phyloP scores from a whole-genome alignment of 2,888 invertebrate genomes.

The Pachliopta kotzebuea region DNA sequence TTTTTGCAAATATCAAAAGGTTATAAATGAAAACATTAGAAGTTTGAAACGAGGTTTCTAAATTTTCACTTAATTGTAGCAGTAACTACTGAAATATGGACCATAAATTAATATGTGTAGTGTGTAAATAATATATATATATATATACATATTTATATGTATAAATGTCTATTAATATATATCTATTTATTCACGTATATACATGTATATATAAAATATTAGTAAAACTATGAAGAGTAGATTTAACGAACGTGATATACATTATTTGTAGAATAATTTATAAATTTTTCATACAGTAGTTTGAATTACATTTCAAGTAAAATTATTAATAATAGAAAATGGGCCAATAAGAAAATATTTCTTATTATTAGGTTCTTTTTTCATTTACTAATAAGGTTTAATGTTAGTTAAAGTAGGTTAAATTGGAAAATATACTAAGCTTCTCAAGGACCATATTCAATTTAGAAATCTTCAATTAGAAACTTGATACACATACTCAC shows the following conservation, averaged over 20 bases:
- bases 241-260: neutral
- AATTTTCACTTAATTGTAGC: conserved; percentile 14
- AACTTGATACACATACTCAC: conserved; percentile 18
- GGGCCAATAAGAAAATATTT: too few species aligned
- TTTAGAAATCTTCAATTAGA: conserved; percentile 16
- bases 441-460: conserved; percentile 10
- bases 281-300: too few species aligned
- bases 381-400: too few species aligned
- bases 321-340: too few species aligned
- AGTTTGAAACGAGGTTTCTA: neutral
- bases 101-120: conserved; percentile 13
- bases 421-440: neutral
- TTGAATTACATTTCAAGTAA: too few species aligned
- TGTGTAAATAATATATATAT: too few species aligned
- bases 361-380: too few species aligned
- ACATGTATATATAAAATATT: too few species aligned
- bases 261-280: neutral
- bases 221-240: neutral
- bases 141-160: too few species aligned
- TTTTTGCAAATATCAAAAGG: neutral
- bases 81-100: conserved; percentile 9
- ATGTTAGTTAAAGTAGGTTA: neutral
- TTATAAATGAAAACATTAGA: neutral
- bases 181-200: too few species aligned
- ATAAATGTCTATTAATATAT: too few species aligned